phyloP scores from a whole-genome alignment of 1,140 invertebrate species.

The Muscidifurax raptorellus region DNA sequence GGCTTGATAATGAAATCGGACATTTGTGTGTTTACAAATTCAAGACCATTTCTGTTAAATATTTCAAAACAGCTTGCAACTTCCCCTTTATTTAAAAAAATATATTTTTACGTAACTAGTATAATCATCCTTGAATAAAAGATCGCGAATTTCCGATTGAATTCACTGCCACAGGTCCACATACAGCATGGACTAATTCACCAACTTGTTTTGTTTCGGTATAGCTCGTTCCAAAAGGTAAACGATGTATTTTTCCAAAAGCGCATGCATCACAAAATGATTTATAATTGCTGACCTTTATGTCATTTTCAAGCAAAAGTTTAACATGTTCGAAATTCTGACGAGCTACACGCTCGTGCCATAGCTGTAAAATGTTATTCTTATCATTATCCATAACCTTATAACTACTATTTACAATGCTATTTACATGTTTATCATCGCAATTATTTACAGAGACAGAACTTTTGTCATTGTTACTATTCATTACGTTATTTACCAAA shows the following conservation, averaged over 20 bases:
- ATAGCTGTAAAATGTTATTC: conserved; percentile 54
- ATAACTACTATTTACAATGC: too few relatives aligned
- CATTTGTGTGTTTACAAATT: conserved; percentile 14
- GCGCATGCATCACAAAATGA: conserved; percentile 66
- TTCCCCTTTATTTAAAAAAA: conserved; percentile 68
- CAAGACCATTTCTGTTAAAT: not conserved
- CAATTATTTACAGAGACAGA: too few relatives aligned
- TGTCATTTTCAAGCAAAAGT: conserved; percentile 60
- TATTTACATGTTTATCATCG: too few relatives aligned
- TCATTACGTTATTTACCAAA: too few relatives aligned
- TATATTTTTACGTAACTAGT: conserved; percentile 58
- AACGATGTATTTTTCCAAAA: conserved; percentile 65
- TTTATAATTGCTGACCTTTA: conserved; percentile 52
- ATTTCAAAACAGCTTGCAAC: conserved; percentile 56
- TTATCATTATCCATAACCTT: too few relatives aligned
- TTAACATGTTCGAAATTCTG: conserved; percentile 68
- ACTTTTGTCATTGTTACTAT: too few relatives aligned
- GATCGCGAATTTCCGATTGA: conserved; percentile 54
- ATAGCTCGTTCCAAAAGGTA: conserved; percentile 58
- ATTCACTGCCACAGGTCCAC: conserved; percentile 51
- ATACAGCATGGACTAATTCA: conserved; percentile 55
- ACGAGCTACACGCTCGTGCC: conserved; percentile 69
- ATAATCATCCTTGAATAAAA: conserved; percentile 54
- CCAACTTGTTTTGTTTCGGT: conserved; percentile 6
- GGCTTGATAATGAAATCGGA: not conserved